Evolutionary conservation across 2,113 vertebrate genomes (phyloP), one percentile per base, ranked within the genome.

Genomic region (Lipophrys pholis): DNA sequence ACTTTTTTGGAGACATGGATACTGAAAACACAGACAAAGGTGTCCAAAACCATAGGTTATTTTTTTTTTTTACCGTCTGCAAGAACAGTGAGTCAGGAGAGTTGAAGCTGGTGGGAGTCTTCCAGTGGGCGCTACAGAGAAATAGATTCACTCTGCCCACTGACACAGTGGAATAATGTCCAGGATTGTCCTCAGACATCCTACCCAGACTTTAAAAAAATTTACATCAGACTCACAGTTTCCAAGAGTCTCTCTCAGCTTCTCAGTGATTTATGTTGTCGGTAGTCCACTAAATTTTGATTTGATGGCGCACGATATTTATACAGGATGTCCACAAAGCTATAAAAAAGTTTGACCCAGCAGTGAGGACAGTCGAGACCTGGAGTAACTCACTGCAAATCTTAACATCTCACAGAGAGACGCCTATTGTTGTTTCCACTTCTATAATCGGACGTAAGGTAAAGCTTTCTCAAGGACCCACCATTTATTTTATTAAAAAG

Each of bases 201-300:
- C 51, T 51, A 17, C 10, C 12, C 5, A 56, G 51, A 39, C 40
- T 51, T 30, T 4, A 41, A 6, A n/a, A 53, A 6, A 14, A 68
- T 81, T 87, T 39, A 86, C 67, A 69, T 84, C 73, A 82, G 36
- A 45, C 45, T 59, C 56, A 11, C 6, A 42, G 1, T 45, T 52
- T 43, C 78, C 76, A 84, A 66, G 43, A 53, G 61, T 16, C 2
- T 14, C n/a, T 9, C 57, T 68, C 53, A 2, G 1, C 41, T 74
- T 56, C 43, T 39, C 15, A 1, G 12, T 53, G 73, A 82, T 78
- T 73, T 79, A 73, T 75, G 42, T 65, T 60, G 65, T 41, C 43
- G 35, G 14, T 63, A 53, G 49, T 72, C 17, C 41, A 17, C n/a
- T 36, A 53, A 67, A 53, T 11, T 16, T 3, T 7, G 38, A 62